Evolutionary conservation across 2,113 vertebrate species (phyloP), one percentile per base, ranked within the genome.

Genomic region (Pheucticus melanocephalus): DNA sequence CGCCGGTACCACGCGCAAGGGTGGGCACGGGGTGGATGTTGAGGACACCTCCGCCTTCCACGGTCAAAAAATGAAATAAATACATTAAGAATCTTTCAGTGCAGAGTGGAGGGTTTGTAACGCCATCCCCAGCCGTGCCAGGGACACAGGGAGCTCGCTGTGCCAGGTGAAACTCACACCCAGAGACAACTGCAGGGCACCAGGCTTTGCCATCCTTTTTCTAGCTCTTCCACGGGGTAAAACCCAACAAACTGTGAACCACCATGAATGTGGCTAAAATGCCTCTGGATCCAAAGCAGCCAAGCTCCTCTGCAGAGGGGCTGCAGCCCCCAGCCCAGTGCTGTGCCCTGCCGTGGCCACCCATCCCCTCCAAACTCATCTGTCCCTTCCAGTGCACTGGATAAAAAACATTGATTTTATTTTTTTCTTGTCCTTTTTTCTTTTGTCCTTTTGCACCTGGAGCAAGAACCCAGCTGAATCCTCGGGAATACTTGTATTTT

Each of bases 141-240:
- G 5, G 2, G 25, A 4, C 5, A 2, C 28, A 5, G 0, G 9
- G 37, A 39, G 5, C 35, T 7, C 42, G 4, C 66, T 21, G 65
- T 59, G 39, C 69, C 88, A 33, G 50, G 47, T 31, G 30, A 61
- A 66, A 40, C 3, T 0, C 1, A 0, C 0, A n/a, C 8, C 64
- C 31, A 11, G 45, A 4, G 6, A 5, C 30, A 42, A 16, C 21
- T 15, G 40, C 40, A 44, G 71, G 30, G 56, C 69, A 13, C n/a
- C 28, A 5, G 1, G 30, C 44, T 73, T 19, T 9, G 24, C 33
- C 44, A 31, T 31, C 30, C 51, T 20, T 75, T 88, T 76, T 9
- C 1, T 0, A 22, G 17, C 50, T 33, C 10, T 33, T 28, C 0
- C 0, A 13, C 6, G 28, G 4, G 16, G 21, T 33, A 4, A 66